Conservation (phyloP, 2,888 invertebrate species). For the Nasonia oneida region DNA sequence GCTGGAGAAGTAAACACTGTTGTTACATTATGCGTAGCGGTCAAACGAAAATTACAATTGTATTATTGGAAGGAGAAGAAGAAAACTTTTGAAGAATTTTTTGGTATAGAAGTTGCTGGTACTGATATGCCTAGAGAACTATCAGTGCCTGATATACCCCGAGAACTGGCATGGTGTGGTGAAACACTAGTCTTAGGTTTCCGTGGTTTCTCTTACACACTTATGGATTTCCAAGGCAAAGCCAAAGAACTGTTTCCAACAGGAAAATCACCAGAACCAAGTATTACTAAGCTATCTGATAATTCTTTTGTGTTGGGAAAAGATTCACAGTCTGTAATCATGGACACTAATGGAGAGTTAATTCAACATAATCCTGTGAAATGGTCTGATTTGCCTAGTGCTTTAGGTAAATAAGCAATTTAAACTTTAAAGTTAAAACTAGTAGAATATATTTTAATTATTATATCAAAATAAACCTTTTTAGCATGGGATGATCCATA, state of each 20-base stretch:
- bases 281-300: slow-evolving; percentile 88
- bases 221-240: slow-evolving; percentile 81
- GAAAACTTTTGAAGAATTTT: slow-evolving; percentile 87
- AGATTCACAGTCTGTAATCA: slow-evolving; percentile 92
- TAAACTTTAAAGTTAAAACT: neutral
- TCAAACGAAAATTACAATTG: slow-evolving; percentile 90
- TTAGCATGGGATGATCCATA: slow-evolving; percentile 96
- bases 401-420: slow-evolving; percentile 81
- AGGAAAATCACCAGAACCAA: slow-evolving; percentile 90
- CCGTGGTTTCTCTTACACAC: slow-evolving; percentile 75
- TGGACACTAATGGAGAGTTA: slow-evolving; percentile 87
- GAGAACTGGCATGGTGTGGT: slow-evolving; percentile 76
- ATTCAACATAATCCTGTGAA: slow-evolving; percentile 87
- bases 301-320: slow-evolving; percentile 90
- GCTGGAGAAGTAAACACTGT: slow-evolving; percentile 89
- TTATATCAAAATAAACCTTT: slow-evolving; percentile 67
- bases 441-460: neutral
- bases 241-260: slow-evolving; percentile 92
- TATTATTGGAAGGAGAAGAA: slow-evolving; percentile 95
- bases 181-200: slow-evolving; percentile 76
- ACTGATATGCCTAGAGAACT: slow-evolving; percentile 64
- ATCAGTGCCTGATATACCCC: slow-evolving; percentile 65
- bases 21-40: slow-evolving; percentile 93
- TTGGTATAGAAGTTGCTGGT: slow-evolving; percentile 78
- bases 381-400: slow-evolving; percentile 89